A percentile compares a stretch with the other conserved stretches of the same genome.
phyloP scores from a whole-genome alignment of 2,888 invertebrate genomes.

The Calameuta idolon region DNA sequence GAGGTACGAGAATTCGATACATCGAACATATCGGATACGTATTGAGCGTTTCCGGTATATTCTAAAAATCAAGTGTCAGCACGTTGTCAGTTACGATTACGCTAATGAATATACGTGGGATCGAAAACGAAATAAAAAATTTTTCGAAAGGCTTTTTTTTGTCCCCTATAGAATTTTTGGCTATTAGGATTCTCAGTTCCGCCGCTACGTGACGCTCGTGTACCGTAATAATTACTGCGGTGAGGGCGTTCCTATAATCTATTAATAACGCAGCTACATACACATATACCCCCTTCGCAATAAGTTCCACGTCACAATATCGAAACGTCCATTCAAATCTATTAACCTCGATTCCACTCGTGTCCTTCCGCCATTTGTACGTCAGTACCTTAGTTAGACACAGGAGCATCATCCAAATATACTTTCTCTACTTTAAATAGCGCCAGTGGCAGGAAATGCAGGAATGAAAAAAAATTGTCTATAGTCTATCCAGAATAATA shows the following conservation, averaged over 20 bases:
- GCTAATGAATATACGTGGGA: neutral
- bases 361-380: neutral
- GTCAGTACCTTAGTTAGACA: neutral
- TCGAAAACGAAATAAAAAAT: neutral
- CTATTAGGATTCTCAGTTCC: neutral
- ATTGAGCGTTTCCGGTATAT: neutral
- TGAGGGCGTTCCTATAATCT: slow-evolving; percentile 13
- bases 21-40: neutral
- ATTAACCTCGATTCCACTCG: slow-evolving; percentile 17
- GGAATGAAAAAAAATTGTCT: neutral
- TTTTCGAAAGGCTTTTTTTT: neutral
- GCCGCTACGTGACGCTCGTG: slow-evolving; percentile 1
- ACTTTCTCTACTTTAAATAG: neutral
- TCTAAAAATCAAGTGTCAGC: neutral
- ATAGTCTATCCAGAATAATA: neutral
- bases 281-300: slow-evolving; percentile 14
- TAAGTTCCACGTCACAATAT: slow-evolving; percentile 11
- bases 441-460: neutral
- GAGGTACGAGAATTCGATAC: neutral
- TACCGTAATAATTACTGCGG: slow-evolving; percentile 11
- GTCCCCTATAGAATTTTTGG: neutral
- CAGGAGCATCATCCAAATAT: neutral
- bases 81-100: neutral
- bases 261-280: neutral
- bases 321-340: slow-evolving; percentile 17